Percentiles rank a stretch among this genome's conserved stretches.
phyloP scores from a whole-genome alignment of 2,888 invertebrate species.

The Chymomyza procnemis region DNA sequence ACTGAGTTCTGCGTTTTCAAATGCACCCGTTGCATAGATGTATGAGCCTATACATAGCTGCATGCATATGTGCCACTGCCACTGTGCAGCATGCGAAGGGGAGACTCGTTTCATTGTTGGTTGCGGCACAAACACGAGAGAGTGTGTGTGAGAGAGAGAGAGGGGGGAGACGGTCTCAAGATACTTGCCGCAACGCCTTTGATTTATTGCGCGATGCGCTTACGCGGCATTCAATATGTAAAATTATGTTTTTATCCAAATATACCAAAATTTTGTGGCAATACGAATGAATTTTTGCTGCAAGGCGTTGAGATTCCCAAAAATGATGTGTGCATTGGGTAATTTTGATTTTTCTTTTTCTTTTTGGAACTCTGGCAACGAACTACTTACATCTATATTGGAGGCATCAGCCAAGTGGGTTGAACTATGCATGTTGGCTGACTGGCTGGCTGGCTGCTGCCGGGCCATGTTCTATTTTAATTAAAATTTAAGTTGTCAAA shows the following conservation, averaged over 20 bases:
- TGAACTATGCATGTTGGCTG: neutral
- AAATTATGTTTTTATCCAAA: constrained; percentile 68
- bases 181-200: constrained; percentile 42
- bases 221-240: constrained; percentile 55
- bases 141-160: too few species aligned
- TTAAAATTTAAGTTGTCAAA: constrained; percentile 66
- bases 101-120: constrained; percentile 1
- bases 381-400: neutral
- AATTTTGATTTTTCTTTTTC: neutral
- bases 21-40: neutral
- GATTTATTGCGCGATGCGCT: constrained; percentile 53
- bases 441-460: neutral
- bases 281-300: neutral
- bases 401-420: neutral
- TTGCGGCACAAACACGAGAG: neutral
- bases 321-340: neutral
- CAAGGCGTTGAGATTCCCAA: neutral
- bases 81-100: neutral
- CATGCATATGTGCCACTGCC: neutral
- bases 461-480: constrained; percentile 54
- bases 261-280: constrained; percentile 27
- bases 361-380: neutral
- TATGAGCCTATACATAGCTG: neutral
- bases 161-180: neutral
- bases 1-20: neutral